Evolutionary conservation across 2,888 invertebrate species (phyloP).

Genomic region (Microdon myrmicae): DNA sequence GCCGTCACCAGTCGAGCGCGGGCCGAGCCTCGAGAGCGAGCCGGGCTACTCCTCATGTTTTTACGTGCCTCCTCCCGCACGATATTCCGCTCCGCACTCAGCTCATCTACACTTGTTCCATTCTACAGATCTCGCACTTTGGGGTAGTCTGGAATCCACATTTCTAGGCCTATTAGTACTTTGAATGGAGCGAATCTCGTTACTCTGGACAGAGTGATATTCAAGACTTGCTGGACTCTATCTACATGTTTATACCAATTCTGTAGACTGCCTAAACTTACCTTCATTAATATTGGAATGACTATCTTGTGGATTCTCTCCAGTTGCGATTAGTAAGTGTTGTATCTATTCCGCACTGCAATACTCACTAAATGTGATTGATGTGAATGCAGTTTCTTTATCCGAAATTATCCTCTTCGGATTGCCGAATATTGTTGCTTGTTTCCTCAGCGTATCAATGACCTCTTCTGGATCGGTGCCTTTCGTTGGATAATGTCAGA

Average conservation of each 20-base stretch:
- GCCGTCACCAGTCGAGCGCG: too few relatives aligned
- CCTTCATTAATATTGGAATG: constrained; percentile 58
- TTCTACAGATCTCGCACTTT: not conserved
- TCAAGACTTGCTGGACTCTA: constrained; percentile 41
- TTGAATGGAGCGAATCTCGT: constrained; percentile 12
- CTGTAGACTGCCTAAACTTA: constrained; percentile 55
- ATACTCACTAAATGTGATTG: constrained; percentile 39
- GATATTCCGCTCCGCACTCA: not conserved
- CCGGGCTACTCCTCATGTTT: too few relatives aligned
- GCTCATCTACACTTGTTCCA: not conserved
- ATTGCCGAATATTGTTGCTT: constrained; percentile 18
- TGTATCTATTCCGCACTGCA: constrained; percentile 39
- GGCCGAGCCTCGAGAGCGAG: too few relatives aligned
- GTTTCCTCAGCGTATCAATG: constrained; percentile 53
- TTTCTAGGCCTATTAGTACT: constrained; percentile 13
- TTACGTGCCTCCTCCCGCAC: constrained; percentile 1
- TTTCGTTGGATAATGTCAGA: constrained; percentile 60
- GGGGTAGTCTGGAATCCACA: not conserved
- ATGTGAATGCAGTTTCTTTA: constrained; percentile 61
- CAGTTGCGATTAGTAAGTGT: constrained; percentile 57
- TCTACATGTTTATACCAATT: constrained; percentile 56
- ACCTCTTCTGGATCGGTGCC: constrained; percentile 55
- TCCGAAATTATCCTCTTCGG: constrained; percentile 60
- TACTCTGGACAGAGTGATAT: constrained; percentile 30
- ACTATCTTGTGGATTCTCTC: constrained; percentile 57